A percentile compares a stretch with the other conserved stretches of the same genome.
Evolutionary conservation across 2,113 vertebrate species (phyloP).

Genomic region (Nestor notabilis): DNA sequence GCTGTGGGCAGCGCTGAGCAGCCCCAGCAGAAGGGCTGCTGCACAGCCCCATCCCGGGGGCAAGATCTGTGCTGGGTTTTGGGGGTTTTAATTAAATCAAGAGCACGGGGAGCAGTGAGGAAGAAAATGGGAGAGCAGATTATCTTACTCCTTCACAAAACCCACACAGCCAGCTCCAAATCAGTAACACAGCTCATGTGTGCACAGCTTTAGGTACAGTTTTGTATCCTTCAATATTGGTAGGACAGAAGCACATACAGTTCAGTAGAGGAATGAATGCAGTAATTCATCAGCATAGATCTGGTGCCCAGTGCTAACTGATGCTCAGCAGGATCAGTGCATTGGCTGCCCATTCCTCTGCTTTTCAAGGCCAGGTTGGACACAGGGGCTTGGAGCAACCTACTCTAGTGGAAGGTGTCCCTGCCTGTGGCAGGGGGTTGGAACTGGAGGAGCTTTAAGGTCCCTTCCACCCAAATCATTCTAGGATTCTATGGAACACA

Average conservation of each 20-base stretch:
- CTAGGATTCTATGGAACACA: neutral
- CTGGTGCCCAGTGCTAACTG: neutral
- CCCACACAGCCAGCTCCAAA: conserved; percentile 23
- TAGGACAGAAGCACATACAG: neutral
- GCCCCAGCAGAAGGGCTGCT: neutral
- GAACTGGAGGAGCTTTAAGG: neutral
- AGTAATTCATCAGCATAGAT: neutral
- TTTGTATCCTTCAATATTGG: neutral
- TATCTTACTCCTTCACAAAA: conserved; percentile 54
- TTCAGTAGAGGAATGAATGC: neutral
- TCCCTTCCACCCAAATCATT: neutral
- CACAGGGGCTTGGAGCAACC: neutral
- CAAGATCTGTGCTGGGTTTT: neutral
- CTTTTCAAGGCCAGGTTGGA: neutral
- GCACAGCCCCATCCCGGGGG: neutral
- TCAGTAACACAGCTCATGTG: neutral
- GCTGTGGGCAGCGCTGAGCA: neutral
- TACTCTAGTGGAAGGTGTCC: neutral
- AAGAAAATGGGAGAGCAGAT: conserved; percentile 11
- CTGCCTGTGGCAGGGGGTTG: neutral
- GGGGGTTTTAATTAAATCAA: neutral
- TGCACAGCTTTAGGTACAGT: neutral
- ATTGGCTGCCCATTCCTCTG: neutral
- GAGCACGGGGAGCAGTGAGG: neutral
- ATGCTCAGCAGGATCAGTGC: neutral